Evolutionary conservation across 2,888 invertebrate species (phyloP).

Genomic region (Biston stratarius): DNA sequence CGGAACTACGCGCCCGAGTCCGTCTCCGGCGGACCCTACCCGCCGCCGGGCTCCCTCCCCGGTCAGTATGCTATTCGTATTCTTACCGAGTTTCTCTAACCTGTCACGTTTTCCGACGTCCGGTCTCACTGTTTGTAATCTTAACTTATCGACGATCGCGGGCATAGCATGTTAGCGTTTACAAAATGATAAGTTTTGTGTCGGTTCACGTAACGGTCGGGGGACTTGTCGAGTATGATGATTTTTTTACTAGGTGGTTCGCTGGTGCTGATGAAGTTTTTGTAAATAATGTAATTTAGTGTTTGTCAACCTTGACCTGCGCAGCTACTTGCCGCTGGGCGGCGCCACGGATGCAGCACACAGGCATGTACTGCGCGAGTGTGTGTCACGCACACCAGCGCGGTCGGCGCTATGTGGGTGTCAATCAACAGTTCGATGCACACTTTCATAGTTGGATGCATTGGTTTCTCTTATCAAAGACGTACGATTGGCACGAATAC

Average conservation of each 20-base stretch:
- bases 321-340: conserved; percentile 70
- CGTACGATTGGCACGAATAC: conserved; percentile 65
- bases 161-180: conserved; percentile 75
- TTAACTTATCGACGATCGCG: conserved; percentile 73
- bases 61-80: conserved; percentile 72
- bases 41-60: conserved; percentile 90
- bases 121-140: conserved; percentile 77
- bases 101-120: conserved; percentile 70
- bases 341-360: conserved; percentile 68
- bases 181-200: conserved; percentile 69
- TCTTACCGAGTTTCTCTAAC: conserved; percentile 46
- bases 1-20: conserved; percentile 91
- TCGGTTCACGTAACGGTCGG: conserved; percentile 47
- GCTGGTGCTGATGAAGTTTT: conserved; percentile 61
- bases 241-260: conserved; percentile 17
- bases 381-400: conserved; percentile 70
- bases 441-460: conserved; percentile 60
- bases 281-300: conserved; percentile 75
- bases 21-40: conserved; percentile 91
- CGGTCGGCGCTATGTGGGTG: conserved; percentile 58
- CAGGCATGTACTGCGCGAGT: conserved; percentile 46
- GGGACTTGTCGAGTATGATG: conserved; percentile 26
- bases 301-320: conserved; percentile 82
- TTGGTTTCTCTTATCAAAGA: conserved; percentile 64
- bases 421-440: conserved; percentile 58